Evolutionary conservation across 1,140 invertebrate species (phyloP).

Genomic region (Drosophila novamexicana): DNA sequence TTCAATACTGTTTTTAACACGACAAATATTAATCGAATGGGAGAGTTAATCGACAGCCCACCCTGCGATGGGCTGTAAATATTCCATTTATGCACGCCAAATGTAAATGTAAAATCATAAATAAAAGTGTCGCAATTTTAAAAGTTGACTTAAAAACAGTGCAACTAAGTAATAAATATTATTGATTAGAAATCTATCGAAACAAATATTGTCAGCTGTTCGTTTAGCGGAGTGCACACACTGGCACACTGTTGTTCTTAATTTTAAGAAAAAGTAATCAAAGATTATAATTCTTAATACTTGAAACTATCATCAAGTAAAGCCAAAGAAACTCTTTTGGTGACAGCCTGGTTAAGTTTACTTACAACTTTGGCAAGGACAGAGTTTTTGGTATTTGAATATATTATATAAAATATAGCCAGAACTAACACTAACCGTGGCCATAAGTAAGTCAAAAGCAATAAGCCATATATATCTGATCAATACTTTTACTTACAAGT

Average conservation of each 20-base stretch:
- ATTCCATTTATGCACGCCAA: too few relatives aligned
- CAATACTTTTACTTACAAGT: background rate
- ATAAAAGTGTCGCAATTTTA: background rate
- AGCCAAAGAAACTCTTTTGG: background rate
- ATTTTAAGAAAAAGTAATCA: slow-evolving; percentile 31
- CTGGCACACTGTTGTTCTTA: slow-evolving; percentile 22
- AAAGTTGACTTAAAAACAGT: too few relatives aligned
- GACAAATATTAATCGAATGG: background rate
- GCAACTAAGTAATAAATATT: background rate
- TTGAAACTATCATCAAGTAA: background rate
- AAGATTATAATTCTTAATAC: slow-evolving; percentile 27
- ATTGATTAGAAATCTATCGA: background rate
- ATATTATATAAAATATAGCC: slow-evolving; percentile 29
- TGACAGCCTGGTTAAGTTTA: too few relatives aligned
- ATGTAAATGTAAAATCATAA: background rate
- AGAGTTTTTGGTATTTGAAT: background rate
- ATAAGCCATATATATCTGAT: background rate
- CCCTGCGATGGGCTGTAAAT: too few relatives aligned
- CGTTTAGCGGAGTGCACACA: slow-evolving; percentile 10
- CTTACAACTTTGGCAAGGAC: too few relatives aligned
- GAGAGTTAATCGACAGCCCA: slow-evolving; percentile 4
- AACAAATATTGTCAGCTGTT: slow-evolving; percentile 22
- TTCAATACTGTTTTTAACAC: background rate
- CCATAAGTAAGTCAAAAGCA: background rate
- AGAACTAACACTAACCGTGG: background rate